Base-by-base conservation (phyloP, 2,797 vertebrate species). In the Rhynchotus rufescens region DNA sequence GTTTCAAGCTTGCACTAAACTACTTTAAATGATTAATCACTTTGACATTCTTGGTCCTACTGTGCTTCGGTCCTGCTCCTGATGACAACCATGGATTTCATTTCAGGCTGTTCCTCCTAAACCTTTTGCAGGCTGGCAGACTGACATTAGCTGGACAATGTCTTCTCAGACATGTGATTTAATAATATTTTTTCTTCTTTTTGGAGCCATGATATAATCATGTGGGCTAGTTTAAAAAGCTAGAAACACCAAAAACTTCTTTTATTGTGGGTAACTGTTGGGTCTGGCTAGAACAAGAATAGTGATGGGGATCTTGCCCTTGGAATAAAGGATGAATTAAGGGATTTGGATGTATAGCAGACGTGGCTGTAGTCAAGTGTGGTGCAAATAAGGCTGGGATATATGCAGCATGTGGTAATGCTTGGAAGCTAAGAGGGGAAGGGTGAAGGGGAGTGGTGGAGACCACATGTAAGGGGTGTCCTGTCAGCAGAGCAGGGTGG, bases 271-370 rank as follows among this genome's bases (percentile, higher is more conserved):
- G 96, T 54, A 97, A 78, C 51, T 93, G 95, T 81, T 96, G 96
- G n/a, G 92, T 90, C 64, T 97, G 95, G 71, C 93, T 94, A 51
- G 97, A 96, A 90, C 95, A 98, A 76, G 97, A 97, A 88, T 97
- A 97, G 52, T 94, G 97, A 76, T 95, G 98, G 80, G 98, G 92
- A 47, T 98, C 98, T 93, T 98, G 98, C 44, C 97, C 97, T 92
- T 98, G 98, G 76, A 98, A 97, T 78, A 99, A 83, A 2, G 98
- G 98, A 65, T 98, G 98, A 69, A 98, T 96, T 20, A 98, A 91
- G 72, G 98, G 98, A 86, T 97, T 97, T 82, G 98, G 92, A 60
- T 98, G 98, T 52, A 98, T 80, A 64, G 97, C 90, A 16, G 98
- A 96, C 20, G 97, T 76, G 67, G 97, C 95, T 86, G 98, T 85